phyloP scores from a whole-genome alignment of 2,797 vertebrate species.

The Urosaurus nigricauda region DNA sequence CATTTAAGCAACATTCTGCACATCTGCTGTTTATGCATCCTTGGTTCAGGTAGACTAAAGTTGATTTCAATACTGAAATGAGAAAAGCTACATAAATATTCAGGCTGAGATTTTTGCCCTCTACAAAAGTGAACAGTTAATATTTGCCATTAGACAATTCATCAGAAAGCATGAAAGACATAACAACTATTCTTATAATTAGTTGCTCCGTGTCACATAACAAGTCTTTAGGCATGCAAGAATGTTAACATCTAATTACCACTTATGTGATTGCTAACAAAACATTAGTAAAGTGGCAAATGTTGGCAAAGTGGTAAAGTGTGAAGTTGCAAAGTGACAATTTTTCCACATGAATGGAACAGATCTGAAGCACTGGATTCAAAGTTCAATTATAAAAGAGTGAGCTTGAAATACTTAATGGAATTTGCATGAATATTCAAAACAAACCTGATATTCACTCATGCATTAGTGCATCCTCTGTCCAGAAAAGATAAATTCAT shows the following conservation, averaged over 20 bases:
- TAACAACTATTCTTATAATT: conserved; percentile 37
- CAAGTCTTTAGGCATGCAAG: conserved; percentile 36
- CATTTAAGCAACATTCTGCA: background rate
- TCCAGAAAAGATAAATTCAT: background rate
- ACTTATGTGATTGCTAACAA: conserved; percentile 42
- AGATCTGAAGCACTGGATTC: conserved; percentile 14
- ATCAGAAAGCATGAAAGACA: conserved; percentile 9
- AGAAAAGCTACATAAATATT: conserved; percentile 26
- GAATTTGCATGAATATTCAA: conserved; percentile 22
- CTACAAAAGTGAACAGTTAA: background rate
- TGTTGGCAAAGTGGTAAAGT: conserved; percentile 39
- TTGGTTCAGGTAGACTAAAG: background rate
- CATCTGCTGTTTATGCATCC: background rate
- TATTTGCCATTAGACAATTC: conserved; percentile 9
- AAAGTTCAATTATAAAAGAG: conserved; percentile 18
- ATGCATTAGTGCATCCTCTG: background rate
- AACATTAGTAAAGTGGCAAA: conserved; percentile 44
- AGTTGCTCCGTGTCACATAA: conserved; percentile 12
- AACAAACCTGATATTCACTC: conserved; percentile 24
- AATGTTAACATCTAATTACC: conserved; percentile 41
- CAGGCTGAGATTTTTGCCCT: background rate
- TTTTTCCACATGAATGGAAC: conserved; percentile 32
- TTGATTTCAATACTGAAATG: conserved; percentile 4
- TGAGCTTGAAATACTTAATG: conserved; percentile 7
- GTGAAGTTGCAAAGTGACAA: conserved; percentile 43